Evolutionary conservation across 2,113 vertebrate genomes (phyloP).

Genomic region (Anhinga rufa): DNA sequence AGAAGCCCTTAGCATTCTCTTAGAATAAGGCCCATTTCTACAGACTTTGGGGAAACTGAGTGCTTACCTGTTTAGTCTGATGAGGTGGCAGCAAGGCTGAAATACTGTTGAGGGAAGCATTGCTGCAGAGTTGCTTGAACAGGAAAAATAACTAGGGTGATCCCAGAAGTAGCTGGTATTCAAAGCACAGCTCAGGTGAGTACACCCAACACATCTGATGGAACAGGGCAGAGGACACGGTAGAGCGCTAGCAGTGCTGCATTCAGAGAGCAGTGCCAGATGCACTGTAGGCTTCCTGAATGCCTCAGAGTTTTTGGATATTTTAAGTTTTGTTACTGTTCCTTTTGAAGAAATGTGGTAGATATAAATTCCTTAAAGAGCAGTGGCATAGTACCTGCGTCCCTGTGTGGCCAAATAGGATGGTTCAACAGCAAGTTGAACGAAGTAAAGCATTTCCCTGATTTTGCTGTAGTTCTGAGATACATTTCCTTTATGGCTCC

Average conservation of each 20-base stretch:
- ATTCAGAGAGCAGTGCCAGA: background rate
- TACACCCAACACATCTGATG: background rate
- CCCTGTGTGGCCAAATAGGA: background rate
- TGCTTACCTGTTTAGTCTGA: background rate
- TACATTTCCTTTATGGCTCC: background rate
- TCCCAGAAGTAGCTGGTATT: background rate
- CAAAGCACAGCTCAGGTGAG: background rate
- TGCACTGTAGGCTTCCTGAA: background rate
- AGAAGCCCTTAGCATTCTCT: background rate
- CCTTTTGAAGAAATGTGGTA: background rate
- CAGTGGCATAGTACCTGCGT: background rate
- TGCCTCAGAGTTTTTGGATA: background rate
- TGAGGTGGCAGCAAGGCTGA: background rate
- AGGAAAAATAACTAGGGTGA: background rate
- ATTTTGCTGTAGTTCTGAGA: background rate
- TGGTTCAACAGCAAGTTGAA: background rate
- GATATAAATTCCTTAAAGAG: background rate
- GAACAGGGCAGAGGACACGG: background rate
- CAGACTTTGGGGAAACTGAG: background rate
- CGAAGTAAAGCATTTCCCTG: background rate
- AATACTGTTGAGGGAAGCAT: background rate
- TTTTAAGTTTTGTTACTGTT: background rate
- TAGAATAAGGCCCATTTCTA: background rate
- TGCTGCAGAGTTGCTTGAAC: background rate
- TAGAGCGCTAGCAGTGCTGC: background rate